Evolutionary conservation across 2,888 invertebrate species (phyloP).

Genomic region (Bugula neritina): DNA sequence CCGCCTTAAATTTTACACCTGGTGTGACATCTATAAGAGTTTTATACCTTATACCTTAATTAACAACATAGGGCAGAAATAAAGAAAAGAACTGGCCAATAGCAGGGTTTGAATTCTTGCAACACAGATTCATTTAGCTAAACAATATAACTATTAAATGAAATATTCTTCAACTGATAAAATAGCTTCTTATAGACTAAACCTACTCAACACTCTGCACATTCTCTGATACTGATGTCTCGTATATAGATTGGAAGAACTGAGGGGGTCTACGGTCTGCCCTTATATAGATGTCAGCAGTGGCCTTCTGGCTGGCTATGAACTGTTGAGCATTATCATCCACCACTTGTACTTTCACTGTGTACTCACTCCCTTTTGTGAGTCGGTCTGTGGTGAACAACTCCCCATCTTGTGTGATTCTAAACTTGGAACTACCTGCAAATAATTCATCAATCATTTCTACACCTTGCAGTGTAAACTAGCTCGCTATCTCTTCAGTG

Average conservation of each 20-base stretch:
- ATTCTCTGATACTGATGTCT: constrained; percentile 91
- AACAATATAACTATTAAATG: no score
- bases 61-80: no score
- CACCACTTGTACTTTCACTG: neutral
- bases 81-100: no score
- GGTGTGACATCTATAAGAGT: no score
- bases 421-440: constrained; percentile 12
- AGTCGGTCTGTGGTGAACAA: constrained; percentile 6
- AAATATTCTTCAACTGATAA: no score
- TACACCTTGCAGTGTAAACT: no score
- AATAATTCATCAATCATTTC: neutral
- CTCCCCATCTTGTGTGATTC: constrained; percentile 14
- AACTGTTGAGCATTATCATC: neutral
- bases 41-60: no score
- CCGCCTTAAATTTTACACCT: no score
- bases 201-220: constrained; percentile 54
- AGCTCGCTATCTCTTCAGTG: no score
- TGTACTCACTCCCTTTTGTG: neutral
- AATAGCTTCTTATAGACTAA: no score
- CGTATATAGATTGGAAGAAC: constrained; percentile 90
- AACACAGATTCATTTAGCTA: no score
- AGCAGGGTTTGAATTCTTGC: no score
- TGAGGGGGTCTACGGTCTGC: constrained; percentile 97
- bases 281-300: constrained; percentile 61
- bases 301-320: neutral